Evolutionary conservation across 2,797 vertebrate species (phyloP), one percentile per base, ranked within the genome.

Genomic region (Telmatherina bonti): DNA sequence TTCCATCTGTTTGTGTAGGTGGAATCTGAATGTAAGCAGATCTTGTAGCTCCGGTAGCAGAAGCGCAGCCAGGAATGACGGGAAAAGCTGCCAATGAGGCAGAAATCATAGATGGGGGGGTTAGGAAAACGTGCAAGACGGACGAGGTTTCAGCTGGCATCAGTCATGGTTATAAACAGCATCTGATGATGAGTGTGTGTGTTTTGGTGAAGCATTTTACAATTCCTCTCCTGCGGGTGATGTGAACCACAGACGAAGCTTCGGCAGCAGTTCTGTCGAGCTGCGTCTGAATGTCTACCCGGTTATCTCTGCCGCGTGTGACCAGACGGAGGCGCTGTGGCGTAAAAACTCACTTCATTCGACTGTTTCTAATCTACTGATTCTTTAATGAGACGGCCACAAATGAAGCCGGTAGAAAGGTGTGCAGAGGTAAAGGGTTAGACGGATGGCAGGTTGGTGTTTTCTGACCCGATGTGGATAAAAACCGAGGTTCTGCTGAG

Each of bases 11-110:
- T 31, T 71, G 60, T 64, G 67, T 26, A 18, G 62, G 59, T 79
- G 55, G 13, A 52, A 43, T 29, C 11, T 58, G 57, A 67, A 15
- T 53, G 80, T 75, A 78, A 84, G 62, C 35, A 62, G 79, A 74
- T 54, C 70, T 45, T 1, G 10, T 35, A n/a, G 52, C 61, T 79
- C 65, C 27, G 35, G 51, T 54, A 26, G 47, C 67, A 29, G 24
- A 58, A 41, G 29, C 56, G 5, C 8, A 1, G 35, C 62, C 74
- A 60, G 62, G 49, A 61, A 26, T n/a, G 54, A 61, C n/a, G 56
- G 70, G 67, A 62, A 43, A 65, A 80, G 59, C 52, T 79, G 78
- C 56, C 54, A 36, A 45, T 0, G 31, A 5, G 20, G 83, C 78
- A 73, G 81, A 85, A 80, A 83, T 29, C 35, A 64, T 31, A 81